Evolutionary conservation across 2,797 vertebrate genomes (phyloP).

Genomic region (Danio albolineatus): DNA sequence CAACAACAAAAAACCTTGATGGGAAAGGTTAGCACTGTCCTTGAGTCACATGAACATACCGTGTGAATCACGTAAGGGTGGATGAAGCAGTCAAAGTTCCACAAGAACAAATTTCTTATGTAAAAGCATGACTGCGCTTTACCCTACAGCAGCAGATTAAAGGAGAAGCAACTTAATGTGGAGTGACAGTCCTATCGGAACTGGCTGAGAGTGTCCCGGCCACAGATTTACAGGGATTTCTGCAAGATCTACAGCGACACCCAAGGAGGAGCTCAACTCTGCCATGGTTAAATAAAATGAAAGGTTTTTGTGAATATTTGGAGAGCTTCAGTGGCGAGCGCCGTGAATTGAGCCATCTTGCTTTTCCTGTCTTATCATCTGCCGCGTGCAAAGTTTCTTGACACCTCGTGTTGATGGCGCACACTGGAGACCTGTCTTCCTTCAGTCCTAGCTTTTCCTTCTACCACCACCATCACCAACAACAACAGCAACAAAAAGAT

Average conservation of each 20-base stretch:
- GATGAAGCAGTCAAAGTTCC: slow-evolving; percentile 40
- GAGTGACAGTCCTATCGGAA: slow-evolving; percentile 70
- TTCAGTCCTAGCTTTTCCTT: slow-evolving; percentile 23
- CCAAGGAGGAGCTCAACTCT: slow-evolving; percentile 4
- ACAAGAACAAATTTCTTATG: slow-evolving; percentile 66
- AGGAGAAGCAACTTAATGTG: slow-evolving; percentile 68
- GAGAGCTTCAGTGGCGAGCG: not conserved
- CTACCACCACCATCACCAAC: slow-evolving; percentile 59
- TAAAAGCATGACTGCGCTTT: slow-evolving; percentile 69
- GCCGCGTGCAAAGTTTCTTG: slow-evolving; percentile 18
- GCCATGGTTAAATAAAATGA: not conserved
- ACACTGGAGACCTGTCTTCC: slow-evolving; percentile 8
- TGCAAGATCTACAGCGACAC: slow-evolving; percentile 38
- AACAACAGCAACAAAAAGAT: slow-evolving; percentile 37
- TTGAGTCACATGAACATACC: slow-evolving; percentile 46
- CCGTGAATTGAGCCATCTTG: slow-evolving; percentile 35
- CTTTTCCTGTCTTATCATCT: not conserved
- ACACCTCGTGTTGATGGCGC: slow-evolving; percentile 17
- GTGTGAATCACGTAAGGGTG: slow-evolving; percentile 53
- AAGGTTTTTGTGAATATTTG: slow-evolving; percentile 15
- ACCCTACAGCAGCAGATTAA: slow-evolving; percentile 68
- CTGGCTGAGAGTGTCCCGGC: slow-evolving; percentile 63
- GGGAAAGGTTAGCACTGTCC: slow-evolving; percentile 60
- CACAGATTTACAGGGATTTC: slow-evolving; percentile 51
- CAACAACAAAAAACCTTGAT: not conserved